Conservation (phyloP, 2,888 invertebrate species). For the Hemithea aestivaria region DNA sequence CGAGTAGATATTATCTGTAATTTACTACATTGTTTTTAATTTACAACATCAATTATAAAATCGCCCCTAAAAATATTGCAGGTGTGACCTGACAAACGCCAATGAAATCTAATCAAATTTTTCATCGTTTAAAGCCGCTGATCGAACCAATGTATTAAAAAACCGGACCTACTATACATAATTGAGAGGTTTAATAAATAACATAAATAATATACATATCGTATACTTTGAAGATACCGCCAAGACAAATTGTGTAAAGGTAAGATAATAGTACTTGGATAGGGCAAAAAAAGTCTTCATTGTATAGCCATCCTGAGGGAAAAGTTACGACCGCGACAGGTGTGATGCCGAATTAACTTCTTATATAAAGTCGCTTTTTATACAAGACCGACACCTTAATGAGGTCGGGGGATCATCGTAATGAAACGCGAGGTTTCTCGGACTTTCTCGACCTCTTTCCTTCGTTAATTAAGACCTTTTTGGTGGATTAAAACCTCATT, state of each 20-base stretch:
- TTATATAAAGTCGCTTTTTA: constrained; percentile 74
- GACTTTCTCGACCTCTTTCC: constrained; percentile 54
- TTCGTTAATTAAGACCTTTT: constrained; percentile 60
- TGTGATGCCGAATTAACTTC: constrained; percentile 76
- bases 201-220: constrained; percentile 20
- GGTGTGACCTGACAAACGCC: constrained; percentile 34
- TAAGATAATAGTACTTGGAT: constrained; percentile 59
- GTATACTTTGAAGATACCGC: constrained; percentile 69
- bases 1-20: no score
- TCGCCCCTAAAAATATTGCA: no score
- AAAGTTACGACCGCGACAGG: constrained; percentile 76
- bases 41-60: no score
- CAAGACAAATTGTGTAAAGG: constrained; percentile 52
- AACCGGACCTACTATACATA: no score
- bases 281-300: constrained; percentile 67
- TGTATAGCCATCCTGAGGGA: constrained; percentile 67
- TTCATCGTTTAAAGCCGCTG: constrained; percentile 38
- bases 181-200: no score
- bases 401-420: constrained; percentile 63
- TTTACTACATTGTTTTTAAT: no score
- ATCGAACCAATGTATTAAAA: constrained; percentile 54
- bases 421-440: constrained; percentile 59
- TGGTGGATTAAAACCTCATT: constrained; percentile 45
- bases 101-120: constrained; percentile 37
- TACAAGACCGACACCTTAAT: constrained; percentile 68